Evolutionary conservation across 2,113 vertebrate genomes (phyloP).

Genomic region (Periophthalmus modestus): DNA sequence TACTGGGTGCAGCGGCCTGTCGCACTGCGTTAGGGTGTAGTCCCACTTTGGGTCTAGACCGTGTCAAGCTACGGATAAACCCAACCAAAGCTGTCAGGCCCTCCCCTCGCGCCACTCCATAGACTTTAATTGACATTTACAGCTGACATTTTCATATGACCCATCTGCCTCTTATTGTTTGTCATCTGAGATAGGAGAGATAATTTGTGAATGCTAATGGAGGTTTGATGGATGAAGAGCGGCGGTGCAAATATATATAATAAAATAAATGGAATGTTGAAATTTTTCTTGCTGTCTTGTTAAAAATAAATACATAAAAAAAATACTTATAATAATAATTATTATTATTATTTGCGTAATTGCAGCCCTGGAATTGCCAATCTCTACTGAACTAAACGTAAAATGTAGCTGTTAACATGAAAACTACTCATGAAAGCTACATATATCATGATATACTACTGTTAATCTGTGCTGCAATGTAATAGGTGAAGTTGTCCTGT

Average conservation of each 20-base stretch:
- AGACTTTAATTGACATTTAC: constrained; percentile 91
- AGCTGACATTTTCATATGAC: constrained; percentile 83
- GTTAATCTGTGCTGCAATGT: no score
- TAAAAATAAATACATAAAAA: no score
- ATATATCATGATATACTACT: no score
- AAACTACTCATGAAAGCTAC: no score
- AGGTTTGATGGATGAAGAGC: background rate
- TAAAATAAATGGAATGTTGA: background rate
- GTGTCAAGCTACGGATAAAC: constrained; percentile 81
- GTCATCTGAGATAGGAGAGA: constrained; percentile 11
- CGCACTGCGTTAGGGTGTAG: constrained; percentile 70
- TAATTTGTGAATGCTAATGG: constrained; percentile 36
- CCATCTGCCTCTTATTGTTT: constrained; percentile 74
- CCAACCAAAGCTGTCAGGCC: constrained; percentile 76
- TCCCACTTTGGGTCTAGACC: constrained; percentile 81
- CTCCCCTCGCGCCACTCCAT: constrained; percentile 74
- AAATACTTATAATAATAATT: no score
- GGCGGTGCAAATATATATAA: background rate
- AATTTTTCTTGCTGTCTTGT: no score
- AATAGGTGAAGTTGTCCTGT: no score
- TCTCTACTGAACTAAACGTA: no score
- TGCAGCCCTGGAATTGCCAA: no score
- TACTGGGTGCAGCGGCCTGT: constrained; percentile 78
- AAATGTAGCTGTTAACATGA: no score
- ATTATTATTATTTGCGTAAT: no score